Evolutionary conservation across 1,140 invertebrate genomes (phyloP), one percentile per base, ranked within the genome.

Genomic region (Drosophila serrata): DNA sequence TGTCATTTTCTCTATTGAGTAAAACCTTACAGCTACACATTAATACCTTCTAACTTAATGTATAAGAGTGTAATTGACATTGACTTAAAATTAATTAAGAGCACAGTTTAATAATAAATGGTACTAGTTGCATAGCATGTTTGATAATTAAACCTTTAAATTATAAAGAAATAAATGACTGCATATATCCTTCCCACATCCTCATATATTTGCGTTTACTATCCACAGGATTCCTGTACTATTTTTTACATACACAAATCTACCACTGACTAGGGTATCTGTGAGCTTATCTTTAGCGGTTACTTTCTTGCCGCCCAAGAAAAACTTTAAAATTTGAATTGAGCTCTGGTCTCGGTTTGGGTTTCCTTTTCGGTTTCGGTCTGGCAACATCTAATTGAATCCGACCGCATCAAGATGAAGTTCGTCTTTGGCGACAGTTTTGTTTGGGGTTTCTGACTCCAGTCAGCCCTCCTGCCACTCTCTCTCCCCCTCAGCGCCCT

Each of bases 391-490:
- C 84, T 88, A 88, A 88, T 88, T 88, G 84, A 88, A 88, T 88
- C 84, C 68, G 85, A 90, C 84, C 84, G 85, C 84, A 90, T 67
- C 81, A 69, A 74, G 84, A 69, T 78, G 81, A 88, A 87, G 85
- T 88, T 87, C 68, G 84, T 86, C 84, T 87, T 87, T 75, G 69
- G 72, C 64, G 81, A 85, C 81, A 85, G 77, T 84, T 84, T 84
- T 82, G 81, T 75, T 76, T 84, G 81, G 63, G 70, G 56, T 55
- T 69, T 74, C 27, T 29, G 62, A 45, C 62, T 65, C 29, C 40
- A 65, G 62, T 4, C 45, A 33, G 13, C 53, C 53, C 55, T 9
- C 4, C 22, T 33, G 37, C 49, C 46, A 12, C 37, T 40, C 35
- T 9, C 29, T 31, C 7, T n/a, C n/a, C n/a, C 24, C 11, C 31